Evolutionary conservation across 2,113 vertebrate genomes (phyloP).

Genomic region (Charadrius vociferus): DNA sequence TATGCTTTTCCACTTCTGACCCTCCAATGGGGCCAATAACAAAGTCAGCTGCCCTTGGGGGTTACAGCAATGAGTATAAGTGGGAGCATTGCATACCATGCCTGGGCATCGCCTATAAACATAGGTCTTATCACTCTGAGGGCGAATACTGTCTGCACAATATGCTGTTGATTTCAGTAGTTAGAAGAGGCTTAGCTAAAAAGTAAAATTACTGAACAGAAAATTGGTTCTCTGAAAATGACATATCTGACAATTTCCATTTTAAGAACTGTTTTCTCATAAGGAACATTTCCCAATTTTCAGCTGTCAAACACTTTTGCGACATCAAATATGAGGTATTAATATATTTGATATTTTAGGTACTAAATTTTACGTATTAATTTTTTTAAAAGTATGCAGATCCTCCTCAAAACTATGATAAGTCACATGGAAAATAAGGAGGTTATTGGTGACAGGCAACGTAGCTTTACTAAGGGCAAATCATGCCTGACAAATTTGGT

Average conservation of each 20-base stretch:
- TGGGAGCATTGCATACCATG: too few relatives aligned
- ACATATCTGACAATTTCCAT: not conserved
- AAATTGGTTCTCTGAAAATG: not conserved
- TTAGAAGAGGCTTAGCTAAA: too few relatives aligned
- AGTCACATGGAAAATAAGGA: not conserved
- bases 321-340: not conserved
- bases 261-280: not conserved
- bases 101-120: too few relatives aligned
- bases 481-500: not conserved
- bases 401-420: not conserved
- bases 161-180: too few relatives aligned
- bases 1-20: too few relatives aligned
- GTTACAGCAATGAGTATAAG: too few relatives aligned
- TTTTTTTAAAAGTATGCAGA: not conserved
- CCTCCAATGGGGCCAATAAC: too few relatives aligned
- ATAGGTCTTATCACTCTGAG: too few relatives aligned
- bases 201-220: too few relatives aligned
- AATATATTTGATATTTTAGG: not conserved
- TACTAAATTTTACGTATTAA: not conserved
- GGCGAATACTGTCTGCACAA: too few relatives aligned
- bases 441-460: not conserved
- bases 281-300: not conserved
- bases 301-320: not conserved
- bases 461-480: not conserved
- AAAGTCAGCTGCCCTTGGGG: too few relatives aligned